Base-by-base conservation (phyloP, 2,113 vertebrate genomes). In the Thryonomys swinderianus region DNA sequence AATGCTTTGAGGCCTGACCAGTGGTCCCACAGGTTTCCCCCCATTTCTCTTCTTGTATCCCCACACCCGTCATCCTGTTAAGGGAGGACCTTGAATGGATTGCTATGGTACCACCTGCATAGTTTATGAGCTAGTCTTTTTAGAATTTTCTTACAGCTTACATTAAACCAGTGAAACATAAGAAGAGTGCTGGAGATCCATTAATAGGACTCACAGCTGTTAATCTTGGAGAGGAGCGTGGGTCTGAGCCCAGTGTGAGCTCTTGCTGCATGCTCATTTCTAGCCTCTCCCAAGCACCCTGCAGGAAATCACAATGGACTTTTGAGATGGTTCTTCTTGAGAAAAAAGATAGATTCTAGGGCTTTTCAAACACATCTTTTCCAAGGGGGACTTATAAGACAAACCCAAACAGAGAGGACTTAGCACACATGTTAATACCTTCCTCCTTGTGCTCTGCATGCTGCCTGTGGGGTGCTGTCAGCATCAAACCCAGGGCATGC, bases 141-240 rank as follows among this genome's bases (percentile, higher is more conserved):
- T 64, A 74, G 92, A 82, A 40, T 76, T 86, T 85, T 84, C 85
- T 86, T 51, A 66, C 88, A 51, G 79, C 61, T 92, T 80, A 57
- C 81, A 79, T 97, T 91, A 92, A 90, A 81, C 53, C 66, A 57
- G 64, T 94, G 96, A 96, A 96, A 93, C 59, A 3, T 88, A 42
- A 96, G 89, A 89, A 78, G 94, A 48, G 76, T n/a, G 55, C 71
- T 66, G n/a, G 86, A 76, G 93, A 34, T 45, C 82, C 93, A 90
- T 86, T 95, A 89, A 93, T 96, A 97, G 95, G 83, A 78, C 66
- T 48, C 57, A 16, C 84, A 96, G 87, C 96, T 97, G 94, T 84
- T 78, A 71, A 34, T 94, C 86, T 93, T 23, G 16, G n/a, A 62
- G 67, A 34, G 82, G 51, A 67, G 64, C 4, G 1, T 71, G 40